phyloP scores from a whole-genome alignment of 2,888 invertebrate species.

The Trichogramma evanescens region DNA sequence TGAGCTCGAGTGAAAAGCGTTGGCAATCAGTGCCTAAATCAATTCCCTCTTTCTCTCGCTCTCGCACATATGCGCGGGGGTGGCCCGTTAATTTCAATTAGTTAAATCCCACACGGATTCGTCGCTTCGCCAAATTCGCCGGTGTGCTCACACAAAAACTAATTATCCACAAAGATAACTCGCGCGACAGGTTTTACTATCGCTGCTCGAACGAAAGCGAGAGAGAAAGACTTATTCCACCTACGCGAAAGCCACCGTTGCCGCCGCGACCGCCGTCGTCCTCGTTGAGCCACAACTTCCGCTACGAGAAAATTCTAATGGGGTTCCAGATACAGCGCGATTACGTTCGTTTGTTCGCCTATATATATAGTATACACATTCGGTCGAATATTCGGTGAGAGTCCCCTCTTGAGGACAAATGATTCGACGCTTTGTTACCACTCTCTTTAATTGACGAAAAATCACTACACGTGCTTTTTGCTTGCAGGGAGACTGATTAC shows the following conservation, averaged over 20 bases:
- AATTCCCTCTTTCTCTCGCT: slow-evolving; percentile 33
- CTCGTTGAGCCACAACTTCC: slow-evolving; percentile 10
- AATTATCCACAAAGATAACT: slow-evolving; percentile 21
- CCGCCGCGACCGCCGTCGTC: background rate
- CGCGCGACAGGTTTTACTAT: slow-evolving; percentile 20
- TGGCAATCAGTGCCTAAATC: slow-evolving; percentile 33
- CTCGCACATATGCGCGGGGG: too few species aligned
- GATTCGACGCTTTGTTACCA: background rate
- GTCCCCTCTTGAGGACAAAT: slow-evolving; percentile 6
- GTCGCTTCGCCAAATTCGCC: slow-evolving; percentile 8
- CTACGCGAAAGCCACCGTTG: background rate
- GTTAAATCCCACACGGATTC: slow-evolving; percentile 29
- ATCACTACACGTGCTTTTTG: slow-evolving; percentile 4
- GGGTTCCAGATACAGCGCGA: slow-evolving; percentile 15
- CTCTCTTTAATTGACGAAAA: slow-evolving; percentile 14
- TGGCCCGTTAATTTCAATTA: slow-evolving; percentile 40
- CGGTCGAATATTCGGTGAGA: background rate
- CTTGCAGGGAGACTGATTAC: background rate
- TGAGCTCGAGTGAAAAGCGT: slow-evolving; percentile 13
- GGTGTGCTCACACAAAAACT: slow-evolving; percentile 20
- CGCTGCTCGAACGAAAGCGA: background rate
- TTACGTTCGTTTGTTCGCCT: background rate
- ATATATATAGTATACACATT: background rate
- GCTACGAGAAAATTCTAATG: slow-evolving; percentile 13
- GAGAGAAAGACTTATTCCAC: background rate